Percentiles rank a stretch among this genome's conserved stretches.
These are phyloP conservation scores for Coelopa pilipes DNA, from an alignment of 2,888 invertebrate species.

Conservation along the genomic window DNA sequence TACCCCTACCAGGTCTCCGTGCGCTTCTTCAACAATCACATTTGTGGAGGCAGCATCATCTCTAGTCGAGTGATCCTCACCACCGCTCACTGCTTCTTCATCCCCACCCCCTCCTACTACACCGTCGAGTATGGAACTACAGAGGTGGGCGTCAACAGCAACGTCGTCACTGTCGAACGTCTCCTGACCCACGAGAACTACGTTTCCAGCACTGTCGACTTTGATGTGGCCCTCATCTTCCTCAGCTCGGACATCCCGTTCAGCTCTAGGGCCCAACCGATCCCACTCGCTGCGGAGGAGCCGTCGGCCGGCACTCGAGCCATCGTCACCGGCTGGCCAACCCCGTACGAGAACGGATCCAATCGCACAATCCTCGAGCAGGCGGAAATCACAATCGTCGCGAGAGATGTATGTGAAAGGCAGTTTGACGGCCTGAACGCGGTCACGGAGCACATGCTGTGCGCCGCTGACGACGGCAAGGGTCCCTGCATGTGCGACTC, in stretches of 20 bases:
- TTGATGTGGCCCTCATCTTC: slow-evolving; percentile 44
- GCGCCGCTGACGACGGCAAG: slow-evolving; percentile 57
- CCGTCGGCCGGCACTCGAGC: slow-evolving; percentile 47
- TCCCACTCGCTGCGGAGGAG: slow-evolving; percentile 70
- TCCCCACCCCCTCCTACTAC: slow-evolving; percentile 8
- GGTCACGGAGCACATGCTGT: slow-evolving; percentile 56
- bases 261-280: slow-evolving; percentile 67
- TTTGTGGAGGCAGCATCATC: slow-evolving; percentile 56
- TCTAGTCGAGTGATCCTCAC: slow-evolving; percentile 51
- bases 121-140: slow-evolving; percentile 41
- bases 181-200: slow-evolving; percentile 36
- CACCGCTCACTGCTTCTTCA: slow-evolving; percentile 54
- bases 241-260: slow-evolving; percentile 31
- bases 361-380: slow-evolving; percentile 47
- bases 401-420: slow-evolving; percentile 46
- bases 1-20: slow-evolving; percentile 45
- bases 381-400: slow-evolving; percentile 52
- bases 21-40: slow-evolving; percentile 28
- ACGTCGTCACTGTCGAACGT: slow-evolving; percentile 28
- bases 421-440: slow-evolving; percentile 44
- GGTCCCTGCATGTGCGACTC: slow-evolving; percentile 64
- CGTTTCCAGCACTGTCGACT: slow-evolving; percentile 18
- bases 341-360: slow-evolving; percentile 43
- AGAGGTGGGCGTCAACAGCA: slow-evolving; percentile 2
- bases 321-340: slow-evolving; percentile 58